A percentile compares a stretch with the other conserved stretches of the same genome.
phyloP scores from a whole-genome alignment of 2,888 invertebrate species.

The Harmothoe impar region DNA sequence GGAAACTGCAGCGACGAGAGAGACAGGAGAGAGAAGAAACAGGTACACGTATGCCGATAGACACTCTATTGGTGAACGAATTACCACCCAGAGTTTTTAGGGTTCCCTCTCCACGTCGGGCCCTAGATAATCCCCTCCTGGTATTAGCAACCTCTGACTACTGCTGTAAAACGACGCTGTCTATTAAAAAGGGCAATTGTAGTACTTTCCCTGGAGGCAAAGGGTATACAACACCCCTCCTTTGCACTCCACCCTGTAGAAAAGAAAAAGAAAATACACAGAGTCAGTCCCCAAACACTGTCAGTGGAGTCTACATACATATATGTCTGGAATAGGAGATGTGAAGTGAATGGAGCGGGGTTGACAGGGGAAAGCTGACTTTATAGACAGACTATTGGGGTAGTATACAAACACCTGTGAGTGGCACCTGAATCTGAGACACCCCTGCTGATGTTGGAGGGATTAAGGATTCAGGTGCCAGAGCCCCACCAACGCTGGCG shows the following conservation, averaged over 20 bases:
- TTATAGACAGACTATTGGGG: neutral
- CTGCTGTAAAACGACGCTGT: neutral
- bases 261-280: neutral
- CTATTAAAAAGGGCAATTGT: constrained; percentile 5
- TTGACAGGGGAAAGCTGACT: neutral
- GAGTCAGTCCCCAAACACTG: neutral
- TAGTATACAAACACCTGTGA: constrained; percentile 24
- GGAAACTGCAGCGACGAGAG: neutral
- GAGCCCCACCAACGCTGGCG: neutral
- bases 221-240: neutral
- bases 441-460: neutral
- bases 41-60: neutral
- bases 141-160: neutral
- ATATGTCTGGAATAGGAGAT: neutral
- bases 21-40: neutral
- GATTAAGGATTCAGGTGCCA: neutral
- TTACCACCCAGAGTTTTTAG: neutral
- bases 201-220: constrained; percentile 4
- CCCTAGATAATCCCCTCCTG: neutral
- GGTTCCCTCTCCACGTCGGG: neutral
- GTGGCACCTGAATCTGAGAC: neutral
- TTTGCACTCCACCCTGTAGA: neutral
- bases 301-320: neutral
- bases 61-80: neutral
- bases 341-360: neutral